Evolutionary conservation across 2,797 vertebrate genomes (phyloP), one percentile per base, ranked within the genome.

Genomic region (Falco biarmicus): DNA sequence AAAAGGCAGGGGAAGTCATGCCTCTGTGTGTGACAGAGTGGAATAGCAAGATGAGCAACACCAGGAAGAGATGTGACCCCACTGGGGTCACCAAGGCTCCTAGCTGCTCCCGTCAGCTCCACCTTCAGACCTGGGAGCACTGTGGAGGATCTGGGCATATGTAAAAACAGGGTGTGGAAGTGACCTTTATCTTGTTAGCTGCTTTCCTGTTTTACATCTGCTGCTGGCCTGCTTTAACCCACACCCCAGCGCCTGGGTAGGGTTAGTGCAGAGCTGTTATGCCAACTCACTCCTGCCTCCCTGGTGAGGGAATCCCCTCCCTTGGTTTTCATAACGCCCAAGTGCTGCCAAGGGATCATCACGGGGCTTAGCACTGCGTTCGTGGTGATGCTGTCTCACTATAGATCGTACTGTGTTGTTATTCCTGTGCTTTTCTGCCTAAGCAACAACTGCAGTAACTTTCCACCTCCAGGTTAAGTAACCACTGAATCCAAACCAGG

Each of bases 151-250:
- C 87, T 68, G 18, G 59, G 25, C 54, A 87, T n/a, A 79, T 2
- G 2, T 56, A 70, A 91, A 94, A 82, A 60, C 13, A 77, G 86
- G 68, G 66, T 57, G 66, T 95, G 87, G 80, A 93, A 79, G 60
- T 2, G 7, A 51, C 56, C 34, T 83, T 83, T 74, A 92, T 92
- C 90, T 64, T 79, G 18, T 80, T 82, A 82, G 56, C 41, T 77
- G 66, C 56, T 91, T 94, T 94, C 78, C 84, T 84, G 21, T 45
- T 92, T 79, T 76, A 87, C 29, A 9, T 83, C 80, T 78, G 54
- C 65, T 90, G 79, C 48, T 0, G 5, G 34, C 34, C 31, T 87
- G 57, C 41, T 89, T 73, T 88, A 81, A 88, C 41, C 39, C 37
- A 34, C 57, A 79, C 76, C 43, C 73, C 85, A 69, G 10, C 53